Percentiles rank a stretch among this genome's conserved stretches.
Conservation (phyloP, 2,797 vertebrate species). For the Chiroxiphia lanceolata region DNA sequence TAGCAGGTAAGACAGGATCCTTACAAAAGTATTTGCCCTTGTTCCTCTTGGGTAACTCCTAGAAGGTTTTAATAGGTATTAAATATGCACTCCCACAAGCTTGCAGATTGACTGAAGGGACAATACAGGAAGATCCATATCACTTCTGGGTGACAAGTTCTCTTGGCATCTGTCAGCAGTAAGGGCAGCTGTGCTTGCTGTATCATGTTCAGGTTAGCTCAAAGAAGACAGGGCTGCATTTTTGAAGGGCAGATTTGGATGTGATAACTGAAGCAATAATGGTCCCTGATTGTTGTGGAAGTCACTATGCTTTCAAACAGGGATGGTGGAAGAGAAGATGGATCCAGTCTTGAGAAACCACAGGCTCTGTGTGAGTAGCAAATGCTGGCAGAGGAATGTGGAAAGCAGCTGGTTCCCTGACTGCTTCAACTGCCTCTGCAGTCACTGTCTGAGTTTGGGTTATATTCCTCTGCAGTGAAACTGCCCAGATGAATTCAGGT, state of each 20-base stretch:
- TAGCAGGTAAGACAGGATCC: neutral
- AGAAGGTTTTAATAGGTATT: neutral
- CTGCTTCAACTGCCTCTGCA: neutral
- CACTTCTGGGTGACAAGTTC: neutral
- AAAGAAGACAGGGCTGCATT: neutral
- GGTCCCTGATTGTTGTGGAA: neutral
- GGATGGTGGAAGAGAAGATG: neutral
- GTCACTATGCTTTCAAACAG: neutral
- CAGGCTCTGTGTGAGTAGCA: fast-evolving
- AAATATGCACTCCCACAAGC: neutral
- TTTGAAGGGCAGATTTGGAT: neutral
- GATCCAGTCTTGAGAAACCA: neutral
- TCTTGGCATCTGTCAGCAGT: neutral
- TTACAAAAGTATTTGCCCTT: neutral
- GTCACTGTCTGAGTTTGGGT: neutral
- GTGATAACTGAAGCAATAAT: neutral
- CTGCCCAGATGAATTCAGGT: neutral
- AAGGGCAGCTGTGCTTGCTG: neutral
- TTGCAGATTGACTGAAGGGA: neutral
- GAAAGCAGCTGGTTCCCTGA: neutral
- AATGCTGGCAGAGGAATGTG: neutral
- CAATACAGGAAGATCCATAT: neutral
- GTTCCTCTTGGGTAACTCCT: neutral
- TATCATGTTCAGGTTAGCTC: neutral
- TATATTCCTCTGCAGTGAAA: neutral